Evolutionary conservation across 23 tunicate species (phyloP).

Genomic region (Botrylloides violaceus): DNA sequence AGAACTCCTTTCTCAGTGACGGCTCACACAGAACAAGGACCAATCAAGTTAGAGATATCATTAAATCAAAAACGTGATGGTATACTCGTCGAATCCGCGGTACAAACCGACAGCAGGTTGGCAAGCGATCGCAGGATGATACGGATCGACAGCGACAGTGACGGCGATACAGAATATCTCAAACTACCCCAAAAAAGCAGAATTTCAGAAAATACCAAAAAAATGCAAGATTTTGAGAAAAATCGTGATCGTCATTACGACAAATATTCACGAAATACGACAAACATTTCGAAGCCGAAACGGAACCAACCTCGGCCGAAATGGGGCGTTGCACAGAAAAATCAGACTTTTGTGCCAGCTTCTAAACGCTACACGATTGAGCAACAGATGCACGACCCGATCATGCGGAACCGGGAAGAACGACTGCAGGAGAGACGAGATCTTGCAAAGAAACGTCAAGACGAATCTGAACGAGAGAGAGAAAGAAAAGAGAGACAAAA

Average conservation of each 20-base stretch:
- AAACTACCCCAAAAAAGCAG: conserved; percentile 45
- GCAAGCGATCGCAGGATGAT: background rate
- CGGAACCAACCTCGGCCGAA: conserved; percentile 37
- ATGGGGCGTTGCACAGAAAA: conserved; percentile 83
- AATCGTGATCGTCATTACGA: conserved; percentile 30
- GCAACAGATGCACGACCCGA: background rate
- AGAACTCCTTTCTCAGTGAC: conserved; percentile 21
- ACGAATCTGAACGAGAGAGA: background rate
- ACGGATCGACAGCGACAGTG: conserved; percentile 25
- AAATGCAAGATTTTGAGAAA: conserved; percentile 9
- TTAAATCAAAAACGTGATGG: conserved; percentile 27
- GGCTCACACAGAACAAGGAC: conserved; percentile 31
- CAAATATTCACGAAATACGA: conserved; percentile 28
- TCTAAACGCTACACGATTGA: conserved; percentile 35
- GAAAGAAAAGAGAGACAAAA: background rate
- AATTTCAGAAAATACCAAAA: background rate
- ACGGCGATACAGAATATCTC: conserved; percentile 58
- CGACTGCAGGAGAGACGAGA: background rate
- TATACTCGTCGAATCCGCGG: conserved; percentile 39
- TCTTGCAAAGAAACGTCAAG: background rate
- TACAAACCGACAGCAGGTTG: conserved; percentile 51
- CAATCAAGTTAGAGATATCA: conserved; percentile 69
- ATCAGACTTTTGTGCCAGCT: conserved; percentile 52
- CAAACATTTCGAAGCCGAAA: background rate
- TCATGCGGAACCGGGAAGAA: background rate